Conservation (phyloP, 2,113 vertebrate genomes). For the Panurus biarmicus region DNA sequence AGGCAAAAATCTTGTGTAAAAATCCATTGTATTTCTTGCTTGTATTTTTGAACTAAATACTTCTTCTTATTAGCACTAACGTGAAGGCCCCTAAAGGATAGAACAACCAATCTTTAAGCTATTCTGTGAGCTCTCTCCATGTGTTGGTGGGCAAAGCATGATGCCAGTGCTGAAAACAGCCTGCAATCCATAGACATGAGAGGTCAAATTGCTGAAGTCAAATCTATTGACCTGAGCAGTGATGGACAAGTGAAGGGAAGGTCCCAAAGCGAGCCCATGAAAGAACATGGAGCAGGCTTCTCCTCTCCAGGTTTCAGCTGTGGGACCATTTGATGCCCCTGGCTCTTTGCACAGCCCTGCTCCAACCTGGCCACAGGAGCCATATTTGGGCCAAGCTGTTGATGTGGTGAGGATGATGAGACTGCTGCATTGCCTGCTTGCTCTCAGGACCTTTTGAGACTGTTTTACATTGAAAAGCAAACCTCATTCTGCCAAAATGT, state of each 20-base stretch:
- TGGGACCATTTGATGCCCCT: rapidly evolving
- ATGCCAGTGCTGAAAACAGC: background rate
- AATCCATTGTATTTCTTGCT: background rate
- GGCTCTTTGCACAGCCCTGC: too few species aligned
- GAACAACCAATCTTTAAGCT: background rate
- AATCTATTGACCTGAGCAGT: background rate
- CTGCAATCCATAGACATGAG: rapidly evolving
- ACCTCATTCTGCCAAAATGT: background rate
- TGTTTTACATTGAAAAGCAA: background rate
- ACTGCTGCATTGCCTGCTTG: rapidly evolving
- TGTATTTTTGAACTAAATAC: background rate
- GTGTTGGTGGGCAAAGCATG: background rate
- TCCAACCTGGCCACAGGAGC: background rate
- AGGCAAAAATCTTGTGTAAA: background rate
- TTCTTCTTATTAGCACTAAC: background rate
- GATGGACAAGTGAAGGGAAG: rapidly evolving
- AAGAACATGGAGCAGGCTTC: background rate
- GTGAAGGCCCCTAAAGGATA: background rate
- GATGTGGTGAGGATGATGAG: background rate
- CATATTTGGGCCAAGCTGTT: background rate
- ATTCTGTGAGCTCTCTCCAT: background rate
- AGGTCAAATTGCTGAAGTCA: background rate
- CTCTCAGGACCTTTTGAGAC: background rate
- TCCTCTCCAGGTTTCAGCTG: background rate
- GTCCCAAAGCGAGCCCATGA: rapidly evolving